phyloP scores from a whole-genome alignment of 2,888 invertebrate species.

The Rotaria socialis region DNA sequence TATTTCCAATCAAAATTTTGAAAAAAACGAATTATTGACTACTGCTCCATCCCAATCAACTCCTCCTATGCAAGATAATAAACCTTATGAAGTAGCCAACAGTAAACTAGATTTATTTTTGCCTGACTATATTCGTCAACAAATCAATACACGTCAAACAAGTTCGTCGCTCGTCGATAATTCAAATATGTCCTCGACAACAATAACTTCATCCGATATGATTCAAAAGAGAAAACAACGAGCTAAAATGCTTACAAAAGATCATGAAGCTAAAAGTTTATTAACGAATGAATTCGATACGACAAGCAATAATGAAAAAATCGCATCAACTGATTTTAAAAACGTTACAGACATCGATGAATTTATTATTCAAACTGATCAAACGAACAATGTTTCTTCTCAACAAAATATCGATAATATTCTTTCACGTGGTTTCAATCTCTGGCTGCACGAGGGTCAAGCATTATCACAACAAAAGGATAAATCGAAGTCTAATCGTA shows the following conservation, averaged over 20 bases:
- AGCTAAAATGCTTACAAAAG: not conserved
- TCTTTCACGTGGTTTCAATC: not conserved
- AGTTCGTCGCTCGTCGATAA: not conserved
- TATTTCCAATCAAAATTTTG: no score
- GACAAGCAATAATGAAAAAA: not conserved
- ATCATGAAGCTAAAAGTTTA: not conserved
- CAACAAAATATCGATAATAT: not conserved
- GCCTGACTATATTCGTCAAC: not conserved
- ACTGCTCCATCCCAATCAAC: not conserved
- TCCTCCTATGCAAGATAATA: not conserved
- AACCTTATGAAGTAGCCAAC: not conserved
- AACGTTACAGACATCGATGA: not conserved
- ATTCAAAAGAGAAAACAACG: not conserved
- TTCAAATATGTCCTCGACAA: not conserved
- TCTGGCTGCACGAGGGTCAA: conserved; percentile 7
- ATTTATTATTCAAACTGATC: not conserved
- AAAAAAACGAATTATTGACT: not conserved
- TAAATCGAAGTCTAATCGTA: not conserved
- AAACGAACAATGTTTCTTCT: not conserved
- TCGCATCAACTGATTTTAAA: not conserved
- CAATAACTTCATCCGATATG: not conserved
- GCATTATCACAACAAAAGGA: not conserved
- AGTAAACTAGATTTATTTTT: conserved; percentile 7
- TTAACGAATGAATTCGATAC: not conserved
- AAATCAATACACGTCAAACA: not conserved